A percentile compares a stretch with the other conserved stretches of the same genome.
phyloP scores from a whole-genome alignment of 2,888 invertebrate species.

The Tenodera sinensis region DNA sequence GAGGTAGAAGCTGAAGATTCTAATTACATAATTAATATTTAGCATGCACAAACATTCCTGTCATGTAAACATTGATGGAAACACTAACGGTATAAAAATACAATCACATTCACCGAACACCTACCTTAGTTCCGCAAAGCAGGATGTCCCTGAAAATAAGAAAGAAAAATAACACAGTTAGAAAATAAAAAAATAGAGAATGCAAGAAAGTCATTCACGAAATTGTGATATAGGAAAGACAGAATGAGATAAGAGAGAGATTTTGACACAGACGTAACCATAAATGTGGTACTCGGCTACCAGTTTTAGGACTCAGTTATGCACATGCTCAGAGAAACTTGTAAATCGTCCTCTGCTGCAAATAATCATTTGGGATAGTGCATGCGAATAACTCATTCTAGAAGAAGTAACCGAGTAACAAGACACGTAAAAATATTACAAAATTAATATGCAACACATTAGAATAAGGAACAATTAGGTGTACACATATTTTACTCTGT shows the following conservation, averaged over 20 bases:
- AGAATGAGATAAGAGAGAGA: not conserved
- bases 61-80: not conserved
- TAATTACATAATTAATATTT: no score
- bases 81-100: not conserved
- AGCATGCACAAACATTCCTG: no score
- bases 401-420: not conserved
- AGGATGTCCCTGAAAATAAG: conserved; percentile 17
- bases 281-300: not conserved
- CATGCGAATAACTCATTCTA: not conserved
- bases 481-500: no score
- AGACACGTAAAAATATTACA: not conserved
- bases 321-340: not conserved
- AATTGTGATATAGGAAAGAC: not conserved
- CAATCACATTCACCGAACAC: not conserved
- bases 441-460: not conserved
- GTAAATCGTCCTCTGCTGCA: no score
- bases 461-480: not conserved
- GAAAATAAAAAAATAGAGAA: not conserved
- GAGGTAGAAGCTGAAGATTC: no score
- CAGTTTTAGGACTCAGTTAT: not conserved
- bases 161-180: conserved; percentile 11
- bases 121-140: conserved; percentile 19
- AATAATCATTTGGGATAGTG: not conserved
- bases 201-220: conserved; percentile 8
- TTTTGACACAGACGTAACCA: not conserved